Conservation (phyloP, 1,140 invertebrate species). For the Drosophila rufa region DNA sequence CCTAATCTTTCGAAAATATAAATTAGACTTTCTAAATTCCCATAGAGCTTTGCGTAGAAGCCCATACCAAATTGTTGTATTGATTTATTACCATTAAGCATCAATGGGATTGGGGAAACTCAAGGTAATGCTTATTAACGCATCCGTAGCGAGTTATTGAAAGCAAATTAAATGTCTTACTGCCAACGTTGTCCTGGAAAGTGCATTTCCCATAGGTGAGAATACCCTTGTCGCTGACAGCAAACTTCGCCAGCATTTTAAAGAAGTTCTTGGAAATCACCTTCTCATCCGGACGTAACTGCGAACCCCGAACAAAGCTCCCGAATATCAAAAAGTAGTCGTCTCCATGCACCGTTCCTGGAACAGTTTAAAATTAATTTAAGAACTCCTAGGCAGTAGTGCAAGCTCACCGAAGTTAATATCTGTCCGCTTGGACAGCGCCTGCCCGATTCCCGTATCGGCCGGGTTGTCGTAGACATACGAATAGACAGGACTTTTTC, state of each 20-base stretch:
- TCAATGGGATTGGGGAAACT: conserved; percentile 17
- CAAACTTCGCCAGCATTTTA: conserved; percentile 58
- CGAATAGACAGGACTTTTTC: conserved; percentile 44
- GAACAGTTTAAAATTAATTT: not conserved
- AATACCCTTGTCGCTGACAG: not conserved
- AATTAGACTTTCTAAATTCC: too few species aligned
- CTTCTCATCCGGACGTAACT: conserved; percentile 42
- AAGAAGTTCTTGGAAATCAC: conserved; percentile 51
- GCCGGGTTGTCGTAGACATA: conserved; percentile 69
- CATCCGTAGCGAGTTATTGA: conserved; percentile 21
- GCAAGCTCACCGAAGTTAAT: conserved; percentile 46
- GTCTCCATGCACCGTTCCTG: conserved; percentile 69
- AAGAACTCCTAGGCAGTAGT: not conserved
- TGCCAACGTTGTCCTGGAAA: conserved; percentile 36
- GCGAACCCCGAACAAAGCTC: not conserved
- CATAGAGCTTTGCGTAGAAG: too few species aligned
- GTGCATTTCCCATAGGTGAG: conserved; percentile 25
- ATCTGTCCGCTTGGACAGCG: conserved; percentile 36
- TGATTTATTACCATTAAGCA: conserved; percentile 8
- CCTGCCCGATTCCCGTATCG: conserved; percentile 37
- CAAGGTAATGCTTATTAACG: conserved; percentile 16
- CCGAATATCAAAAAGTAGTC: conserved; percentile 63
- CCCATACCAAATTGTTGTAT: not conserved
- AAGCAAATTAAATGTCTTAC: conserved; percentile 20
- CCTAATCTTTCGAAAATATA: not conserved